phyloP scores from a whole-genome alignment of 2,888 invertebrate species.

The Operophtera brumata region DNA sequence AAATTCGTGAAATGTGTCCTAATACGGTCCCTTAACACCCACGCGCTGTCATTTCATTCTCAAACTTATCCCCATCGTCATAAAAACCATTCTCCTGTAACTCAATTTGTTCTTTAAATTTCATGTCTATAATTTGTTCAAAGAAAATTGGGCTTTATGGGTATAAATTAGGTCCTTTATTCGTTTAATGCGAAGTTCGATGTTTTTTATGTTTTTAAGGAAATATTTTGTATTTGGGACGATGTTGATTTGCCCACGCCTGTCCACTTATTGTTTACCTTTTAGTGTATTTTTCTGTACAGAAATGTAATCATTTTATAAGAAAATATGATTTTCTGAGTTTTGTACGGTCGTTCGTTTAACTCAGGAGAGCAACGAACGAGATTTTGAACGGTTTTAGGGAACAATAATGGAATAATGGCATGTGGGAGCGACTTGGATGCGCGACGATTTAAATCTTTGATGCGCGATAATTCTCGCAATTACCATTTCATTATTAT shows the following conservation, averaged over 20 bases:
- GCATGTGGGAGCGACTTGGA: background rate
- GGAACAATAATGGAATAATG: background rate
- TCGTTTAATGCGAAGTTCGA: constrained; percentile 6
- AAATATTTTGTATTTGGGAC: constrained; percentile 7
- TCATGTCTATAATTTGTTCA: background rate
- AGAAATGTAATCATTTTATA: background rate
- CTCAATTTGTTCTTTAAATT: constrained; percentile 14
- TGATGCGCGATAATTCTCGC: background rate
- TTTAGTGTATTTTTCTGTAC: background rate
- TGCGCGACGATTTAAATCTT: too few species aligned
- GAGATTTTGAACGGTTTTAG: background rate
- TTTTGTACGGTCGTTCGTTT: background rate
- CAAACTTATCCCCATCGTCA: background rate
- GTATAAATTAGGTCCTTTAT: constrained; percentile 3
- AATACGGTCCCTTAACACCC: constrained; percentile 12
- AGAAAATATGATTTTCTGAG: constrained; percentile 1
- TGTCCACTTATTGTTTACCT: constrained; percentile 6
- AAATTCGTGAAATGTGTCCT: constrained; percentile 12
- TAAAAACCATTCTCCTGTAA: constrained; percentile 12
- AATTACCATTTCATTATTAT: background rate
- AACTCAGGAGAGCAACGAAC: background rate
- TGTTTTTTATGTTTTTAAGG: constrained; percentile 9
- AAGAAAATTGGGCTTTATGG: constrained; percentile 12
- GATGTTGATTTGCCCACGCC: constrained; percentile 11
- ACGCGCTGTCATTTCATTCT: constrained; percentile 7